phyloP scores from a whole-genome alignment of 2,797 vertebrate genomes.

The Astyanax mexicanus region DNA sequence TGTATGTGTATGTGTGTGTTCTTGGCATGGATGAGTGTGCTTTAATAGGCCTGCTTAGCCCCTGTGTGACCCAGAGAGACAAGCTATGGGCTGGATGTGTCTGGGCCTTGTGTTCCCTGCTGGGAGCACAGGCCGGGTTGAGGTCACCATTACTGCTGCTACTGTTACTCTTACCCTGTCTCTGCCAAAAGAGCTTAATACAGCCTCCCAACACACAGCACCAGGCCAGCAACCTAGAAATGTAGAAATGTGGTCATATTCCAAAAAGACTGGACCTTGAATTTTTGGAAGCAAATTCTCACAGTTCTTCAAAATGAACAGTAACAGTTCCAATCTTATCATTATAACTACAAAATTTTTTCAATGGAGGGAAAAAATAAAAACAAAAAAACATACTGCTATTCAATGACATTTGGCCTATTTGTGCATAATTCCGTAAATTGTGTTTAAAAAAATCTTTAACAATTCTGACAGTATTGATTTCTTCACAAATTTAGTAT shows the following conservation, averaged over 20 bases:
- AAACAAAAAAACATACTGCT: no score
- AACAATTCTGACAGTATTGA: no score
- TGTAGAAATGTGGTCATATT: constrained; percentile 2
- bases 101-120: constrained; percentile 75
- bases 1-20: constrained; percentile 71
- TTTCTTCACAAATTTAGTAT: no score
- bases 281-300: constrained; percentile 9
- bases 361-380: no score
- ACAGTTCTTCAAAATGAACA: constrained; percentile 1
- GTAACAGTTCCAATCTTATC: no score
- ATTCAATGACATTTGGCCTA: no score
- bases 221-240: constrained; percentile 3
- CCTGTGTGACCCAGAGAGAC: constrained; percentile 84
- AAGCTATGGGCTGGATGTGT: constrained; percentile 79
- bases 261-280: constrained; percentile 4
- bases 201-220: constrained; percentile 37
- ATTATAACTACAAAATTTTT: no score
- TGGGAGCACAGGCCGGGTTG: constrained; percentile 80
- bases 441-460: no score
- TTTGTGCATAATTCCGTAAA: no score
- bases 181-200: constrained; percentile 34
- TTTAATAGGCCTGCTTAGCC: constrained; percentile 85
- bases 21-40: constrained; percentile 79
- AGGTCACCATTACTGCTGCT: constrained; percentile 82
- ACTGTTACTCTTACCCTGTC: constrained; percentile 41